These are phyloP conservation scores for Fringilla coelebs DNA, from an alignment of 2,797 vertebrate genomes.

Conservation along the genomic window DNA sequence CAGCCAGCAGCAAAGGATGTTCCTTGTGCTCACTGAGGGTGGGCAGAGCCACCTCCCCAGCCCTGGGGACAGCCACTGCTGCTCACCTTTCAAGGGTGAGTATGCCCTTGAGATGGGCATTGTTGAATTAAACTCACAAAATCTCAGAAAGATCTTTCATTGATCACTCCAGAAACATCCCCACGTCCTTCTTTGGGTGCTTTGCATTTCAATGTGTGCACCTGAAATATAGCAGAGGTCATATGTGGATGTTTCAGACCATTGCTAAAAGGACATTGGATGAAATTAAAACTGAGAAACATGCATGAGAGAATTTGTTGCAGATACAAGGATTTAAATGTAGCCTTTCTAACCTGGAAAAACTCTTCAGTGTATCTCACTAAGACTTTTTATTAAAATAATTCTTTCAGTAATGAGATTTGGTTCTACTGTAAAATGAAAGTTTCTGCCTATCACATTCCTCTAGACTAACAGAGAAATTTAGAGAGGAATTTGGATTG, in stretches of 20 bases:
- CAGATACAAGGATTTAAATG: background rate
- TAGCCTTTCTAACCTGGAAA: background rate
- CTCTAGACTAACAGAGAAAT: background rate
- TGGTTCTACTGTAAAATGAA: background rate
- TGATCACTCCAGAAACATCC: background rate
- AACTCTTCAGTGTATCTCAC: background rate
- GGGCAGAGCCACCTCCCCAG: background rate
- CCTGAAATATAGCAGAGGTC: background rate
- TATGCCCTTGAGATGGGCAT: background rate
- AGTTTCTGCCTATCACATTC: background rate
- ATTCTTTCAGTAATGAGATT: background rate
- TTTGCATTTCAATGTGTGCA: background rate
- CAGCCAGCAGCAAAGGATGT: background rate
- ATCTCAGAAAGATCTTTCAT: background rate
- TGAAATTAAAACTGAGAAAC: background rate
- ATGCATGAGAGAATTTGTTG: background rate
- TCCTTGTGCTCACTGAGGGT: accelerated
- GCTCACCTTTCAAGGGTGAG: background rate
- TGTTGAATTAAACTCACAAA: background rate
- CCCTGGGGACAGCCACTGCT: background rate
- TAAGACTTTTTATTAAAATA: slow-evolving; percentile 5
- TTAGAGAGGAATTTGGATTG: background rate
- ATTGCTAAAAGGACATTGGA: background rate
- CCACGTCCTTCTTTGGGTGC: background rate
- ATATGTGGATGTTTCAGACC: background rate